A percentile compares a stretch with the other conserved stretches of the same genome.
phyloP scores from a whole-genome alignment of 2,888 invertebrate genomes.

The Periphyllus acericola region DNA sequence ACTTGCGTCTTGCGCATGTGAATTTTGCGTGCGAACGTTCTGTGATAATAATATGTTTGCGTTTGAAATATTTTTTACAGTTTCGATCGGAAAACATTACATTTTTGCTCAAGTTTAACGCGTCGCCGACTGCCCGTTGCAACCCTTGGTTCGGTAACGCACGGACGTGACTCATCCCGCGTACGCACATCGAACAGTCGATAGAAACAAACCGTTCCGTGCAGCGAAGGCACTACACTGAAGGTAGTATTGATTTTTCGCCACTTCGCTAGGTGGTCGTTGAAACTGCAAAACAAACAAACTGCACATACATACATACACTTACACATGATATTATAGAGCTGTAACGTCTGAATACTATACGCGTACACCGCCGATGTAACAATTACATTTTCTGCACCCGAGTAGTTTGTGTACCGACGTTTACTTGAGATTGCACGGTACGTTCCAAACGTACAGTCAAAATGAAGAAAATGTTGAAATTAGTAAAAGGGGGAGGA shows the following conservation, averaged over 20 bases:
- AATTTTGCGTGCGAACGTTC: neutral
- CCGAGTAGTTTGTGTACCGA: neutral
- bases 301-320: neutral
- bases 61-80: neutral
- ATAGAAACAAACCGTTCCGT: neutral
- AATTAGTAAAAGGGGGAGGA: conserved; percentile 66
- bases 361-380: neutral
- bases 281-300: conserved; percentile 20
- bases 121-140: neutral
- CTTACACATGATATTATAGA: neutral
- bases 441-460: neutral
- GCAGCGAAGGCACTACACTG: neutral
- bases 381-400: neutral
- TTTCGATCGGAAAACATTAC: neutral
- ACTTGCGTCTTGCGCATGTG: too few species aligned
- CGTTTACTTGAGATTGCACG: neutral
- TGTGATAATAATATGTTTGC: neutral
- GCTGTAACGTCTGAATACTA: neutral
- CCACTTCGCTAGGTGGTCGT: conserved; percentile 10
- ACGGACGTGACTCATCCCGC: neutral
- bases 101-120: neutral
- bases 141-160: neutral
- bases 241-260: conserved; percentile 56
- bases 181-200: too few species aligned
- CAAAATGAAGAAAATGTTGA: conserved; percentile 66